These are phyloP conservation scores for Albula glossodonta DNA, from an alignment of 2,113 vertebrate species.

Conservation along the genomic window DNA sequence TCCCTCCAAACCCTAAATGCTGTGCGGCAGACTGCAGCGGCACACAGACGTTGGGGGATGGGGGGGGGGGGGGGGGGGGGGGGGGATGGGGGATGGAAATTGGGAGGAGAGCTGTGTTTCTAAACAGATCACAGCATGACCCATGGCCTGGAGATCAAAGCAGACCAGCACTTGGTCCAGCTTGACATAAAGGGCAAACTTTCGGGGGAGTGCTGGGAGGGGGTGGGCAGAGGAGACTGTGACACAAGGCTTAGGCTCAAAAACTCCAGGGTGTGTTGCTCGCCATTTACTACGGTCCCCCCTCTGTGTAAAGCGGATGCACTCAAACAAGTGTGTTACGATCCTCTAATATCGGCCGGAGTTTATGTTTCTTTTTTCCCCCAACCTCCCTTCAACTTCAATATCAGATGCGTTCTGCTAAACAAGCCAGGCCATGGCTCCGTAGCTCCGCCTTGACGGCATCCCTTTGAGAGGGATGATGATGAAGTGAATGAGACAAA, in stretches of 20 bases:
- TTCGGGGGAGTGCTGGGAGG: conserved; percentile 43
- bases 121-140: conserved; percentile 47
- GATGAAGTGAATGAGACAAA: conserved; percentile 8
- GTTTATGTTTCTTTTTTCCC: neutral
- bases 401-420: conserved; percentile 22
- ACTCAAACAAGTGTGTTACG: neutral
- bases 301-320: neutral
- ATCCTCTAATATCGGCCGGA: neutral
- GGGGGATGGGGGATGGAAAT: no score
- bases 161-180: conserved; percentile 57
- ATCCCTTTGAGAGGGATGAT: neutral
- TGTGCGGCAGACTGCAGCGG: conserved; percentile 54
- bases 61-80: neutral
- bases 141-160: conserved; percentile 77
- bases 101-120: conserved; percentile 37
- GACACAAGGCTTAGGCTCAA: conserved; percentile 46
- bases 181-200: conserved; percentile 59
- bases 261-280: neutral
- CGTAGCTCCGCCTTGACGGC: conserved; percentile 12
- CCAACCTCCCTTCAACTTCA: neutral
- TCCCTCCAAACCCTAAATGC: conserved; percentile 76
- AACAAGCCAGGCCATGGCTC: conserved; percentile 55
- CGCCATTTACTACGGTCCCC: neutral
- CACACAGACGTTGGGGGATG: neutral
- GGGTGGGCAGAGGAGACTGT: neutral